phyloP scores from a whole-genome alignment of 2,113 vertebrate genomes.

The Motacilla tschutschensis region DNA sequence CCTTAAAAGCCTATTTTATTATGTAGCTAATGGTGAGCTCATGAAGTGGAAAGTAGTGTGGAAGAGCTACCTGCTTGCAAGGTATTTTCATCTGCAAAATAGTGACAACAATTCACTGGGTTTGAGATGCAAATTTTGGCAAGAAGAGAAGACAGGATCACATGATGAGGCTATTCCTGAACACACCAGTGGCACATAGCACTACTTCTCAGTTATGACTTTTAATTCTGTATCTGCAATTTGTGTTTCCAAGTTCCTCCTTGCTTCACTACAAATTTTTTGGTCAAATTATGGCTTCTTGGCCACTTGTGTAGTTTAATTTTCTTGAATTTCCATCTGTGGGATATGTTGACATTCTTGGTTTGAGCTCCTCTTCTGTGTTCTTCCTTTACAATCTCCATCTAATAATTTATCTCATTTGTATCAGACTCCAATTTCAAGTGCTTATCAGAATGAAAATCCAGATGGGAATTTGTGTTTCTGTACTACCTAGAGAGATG shows the following conservation, averaged over 20 bases:
- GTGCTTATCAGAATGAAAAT: background rate
- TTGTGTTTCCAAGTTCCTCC: fast-evolving
- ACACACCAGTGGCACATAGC: background rate
- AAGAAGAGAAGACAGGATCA: background rate
- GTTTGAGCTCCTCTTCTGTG: background rate
- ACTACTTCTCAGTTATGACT: fast-evolving
- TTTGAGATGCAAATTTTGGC: background rate
- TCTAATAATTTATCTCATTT: background rate
- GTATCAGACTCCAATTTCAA: background rate
- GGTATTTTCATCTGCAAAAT: background rate
- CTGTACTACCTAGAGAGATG: background rate
- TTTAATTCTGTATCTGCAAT: background rate
- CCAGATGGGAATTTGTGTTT: background rate
- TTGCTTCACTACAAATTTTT: background rate
- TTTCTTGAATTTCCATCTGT: background rate
- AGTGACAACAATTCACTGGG: background rate
- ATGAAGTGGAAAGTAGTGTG: background rate
- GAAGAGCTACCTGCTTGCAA: background rate
- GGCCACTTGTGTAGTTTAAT: background rate
- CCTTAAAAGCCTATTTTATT: background rate
- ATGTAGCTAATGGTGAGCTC: background rate
- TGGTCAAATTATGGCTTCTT: background rate
- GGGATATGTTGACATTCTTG: background rate
- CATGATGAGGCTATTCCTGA: background rate
- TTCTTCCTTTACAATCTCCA: background rate